Evolutionary conservation across 1,140 invertebrate genomes (phyloP).

Genomic region (Trissolcus basalis): DNA sequence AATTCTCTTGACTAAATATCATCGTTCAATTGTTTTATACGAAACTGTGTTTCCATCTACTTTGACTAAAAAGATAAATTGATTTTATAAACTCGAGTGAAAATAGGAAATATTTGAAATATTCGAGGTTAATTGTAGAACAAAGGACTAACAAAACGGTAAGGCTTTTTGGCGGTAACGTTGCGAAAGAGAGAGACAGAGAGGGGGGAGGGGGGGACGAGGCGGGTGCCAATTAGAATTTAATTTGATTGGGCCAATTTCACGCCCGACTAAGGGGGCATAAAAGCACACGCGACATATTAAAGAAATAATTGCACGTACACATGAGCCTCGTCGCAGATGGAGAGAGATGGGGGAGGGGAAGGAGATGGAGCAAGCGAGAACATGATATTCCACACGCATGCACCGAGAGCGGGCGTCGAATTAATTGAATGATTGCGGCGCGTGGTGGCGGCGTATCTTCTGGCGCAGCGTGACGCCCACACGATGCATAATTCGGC

Average conservation of each 20-base stretch:
- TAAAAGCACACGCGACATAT: slow-evolving; percentile 28
- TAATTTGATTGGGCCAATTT: slow-evolving; percentile 34
- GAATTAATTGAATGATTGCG: slow-evolving; percentile 49
- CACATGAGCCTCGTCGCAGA: slow-evolving; percentile 41
- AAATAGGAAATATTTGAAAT: too few species aligned
- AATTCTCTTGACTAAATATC: too few species aligned
- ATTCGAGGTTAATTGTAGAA: background rate
- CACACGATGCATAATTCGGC: slow-evolving; percentile 22
- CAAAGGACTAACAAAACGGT: background rate
- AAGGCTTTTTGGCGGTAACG: too few species aligned
- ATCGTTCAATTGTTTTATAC: too few species aligned
- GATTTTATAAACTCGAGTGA: too few species aligned
- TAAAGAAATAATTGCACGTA: slow-evolving; percentile 50
- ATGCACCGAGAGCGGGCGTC: slow-evolving; percentile 26
- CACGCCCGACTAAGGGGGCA: slow-evolving; percentile 15
- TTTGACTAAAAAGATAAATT: too few species aligned
- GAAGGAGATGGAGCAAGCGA: too few species aligned
- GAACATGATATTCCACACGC: slow-evolving; percentile 10
- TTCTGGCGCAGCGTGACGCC: slow-evolving; percentile 22
- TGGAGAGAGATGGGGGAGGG: too few species aligned
- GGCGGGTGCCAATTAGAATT: slow-evolving; percentile 26
- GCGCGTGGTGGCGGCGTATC: slow-evolving; percentile 32
- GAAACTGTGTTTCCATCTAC: too few species aligned
- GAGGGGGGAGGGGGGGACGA: background rate
- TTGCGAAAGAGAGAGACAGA: too few species aligned